A percentile compares a stretch with the other conserved stretches of the same genome.
Conservation (phyloP, 2,888 invertebrate genomes). For the Stenotaenia linearis region DNA sequence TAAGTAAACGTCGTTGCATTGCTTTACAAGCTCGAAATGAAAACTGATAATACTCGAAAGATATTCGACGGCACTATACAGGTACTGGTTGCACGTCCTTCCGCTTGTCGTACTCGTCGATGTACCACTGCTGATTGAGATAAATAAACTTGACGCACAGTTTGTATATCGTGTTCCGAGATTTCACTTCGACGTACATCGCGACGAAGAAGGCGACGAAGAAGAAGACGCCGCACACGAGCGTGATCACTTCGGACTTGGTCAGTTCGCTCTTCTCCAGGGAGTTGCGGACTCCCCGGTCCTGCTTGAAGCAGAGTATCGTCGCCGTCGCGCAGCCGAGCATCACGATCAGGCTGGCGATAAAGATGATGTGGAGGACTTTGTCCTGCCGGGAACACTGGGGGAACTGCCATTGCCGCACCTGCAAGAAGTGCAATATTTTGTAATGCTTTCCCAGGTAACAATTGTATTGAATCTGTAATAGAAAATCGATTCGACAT, state of each 20-base stretch:
- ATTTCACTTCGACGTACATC: conserved; percentile 54
- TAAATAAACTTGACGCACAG: conserved; percentile 47
- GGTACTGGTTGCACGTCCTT: conserved; percentile 40
- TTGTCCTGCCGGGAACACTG: conserved; percentile 51
- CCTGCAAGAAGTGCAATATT: conserved; percentile 47
- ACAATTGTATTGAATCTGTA: too few species aligned
- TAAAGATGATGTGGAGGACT: conserved; percentile 51
- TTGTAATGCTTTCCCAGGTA: too few species aligned
- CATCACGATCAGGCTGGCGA: conserved; percentile 51
- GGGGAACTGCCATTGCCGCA: conserved; percentile 51
- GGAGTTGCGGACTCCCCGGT: conserved; percentile 41
- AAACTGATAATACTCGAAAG: background rate
- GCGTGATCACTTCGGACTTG: conserved; percentile 51
- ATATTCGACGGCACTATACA: conserved; percentile 21
- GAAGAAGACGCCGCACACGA: conserved; percentile 53
- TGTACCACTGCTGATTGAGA: conserved; percentile 51
- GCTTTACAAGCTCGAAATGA: background rate
- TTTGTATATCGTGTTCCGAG: conserved; percentile 50
- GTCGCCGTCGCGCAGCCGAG: conserved; percentile 52
- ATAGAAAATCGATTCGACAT: too few species aligned
- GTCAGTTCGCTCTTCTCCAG: conserved; percentile 48
- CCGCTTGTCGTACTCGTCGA: conserved; percentile 48
- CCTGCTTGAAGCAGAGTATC: conserved; percentile 52
- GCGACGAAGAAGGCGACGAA: conserved; percentile 55
- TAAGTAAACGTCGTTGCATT: too few species aligned